Conservation (phyloP, 2,797 vertebrate genomes). For the Silurus lanzhouensis region DNA sequence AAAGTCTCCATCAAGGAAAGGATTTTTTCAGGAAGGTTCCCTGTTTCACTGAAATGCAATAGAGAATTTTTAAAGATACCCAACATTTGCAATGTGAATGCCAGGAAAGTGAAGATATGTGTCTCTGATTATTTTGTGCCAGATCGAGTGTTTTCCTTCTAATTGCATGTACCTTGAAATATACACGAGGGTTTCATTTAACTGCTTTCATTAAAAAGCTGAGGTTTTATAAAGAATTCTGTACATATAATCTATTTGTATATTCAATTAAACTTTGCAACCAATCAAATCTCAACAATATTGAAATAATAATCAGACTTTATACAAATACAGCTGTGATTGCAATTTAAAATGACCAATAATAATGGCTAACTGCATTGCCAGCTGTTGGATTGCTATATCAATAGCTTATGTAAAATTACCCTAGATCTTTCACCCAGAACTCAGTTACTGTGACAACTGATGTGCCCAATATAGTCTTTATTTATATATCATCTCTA, state of each 20-base stretch:
- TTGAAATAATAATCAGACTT: background rate
- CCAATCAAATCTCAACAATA: background rate
- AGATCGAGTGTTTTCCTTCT: background rate
- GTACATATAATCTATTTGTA: background rate
- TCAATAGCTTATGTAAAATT: too few relatives aligned
- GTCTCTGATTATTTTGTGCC: background rate
- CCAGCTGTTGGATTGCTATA: background rate
- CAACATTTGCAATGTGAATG: background rate
- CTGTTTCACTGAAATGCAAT: background rate
- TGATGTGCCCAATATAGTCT: background rate
- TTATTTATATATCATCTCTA: background rate
- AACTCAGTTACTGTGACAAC: background rate
- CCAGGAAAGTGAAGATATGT: background rate
- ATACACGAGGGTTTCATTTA: background rate
- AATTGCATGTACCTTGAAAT: background rate
- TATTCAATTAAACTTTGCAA: background rate
- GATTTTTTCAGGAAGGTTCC: background rate
- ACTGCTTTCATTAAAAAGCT: background rate
- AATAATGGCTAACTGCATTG: background rate
- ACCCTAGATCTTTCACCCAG: too few relatives aligned
- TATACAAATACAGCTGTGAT: background rate
- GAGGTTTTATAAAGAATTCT: background rate
- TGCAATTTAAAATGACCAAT: background rate
- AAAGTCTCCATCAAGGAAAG: background rate
- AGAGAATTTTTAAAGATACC: background rate